Base-by-base conservation (phyloP, 2,113 vertebrate genomes). In the Potamarius usumacintae region DNA sequence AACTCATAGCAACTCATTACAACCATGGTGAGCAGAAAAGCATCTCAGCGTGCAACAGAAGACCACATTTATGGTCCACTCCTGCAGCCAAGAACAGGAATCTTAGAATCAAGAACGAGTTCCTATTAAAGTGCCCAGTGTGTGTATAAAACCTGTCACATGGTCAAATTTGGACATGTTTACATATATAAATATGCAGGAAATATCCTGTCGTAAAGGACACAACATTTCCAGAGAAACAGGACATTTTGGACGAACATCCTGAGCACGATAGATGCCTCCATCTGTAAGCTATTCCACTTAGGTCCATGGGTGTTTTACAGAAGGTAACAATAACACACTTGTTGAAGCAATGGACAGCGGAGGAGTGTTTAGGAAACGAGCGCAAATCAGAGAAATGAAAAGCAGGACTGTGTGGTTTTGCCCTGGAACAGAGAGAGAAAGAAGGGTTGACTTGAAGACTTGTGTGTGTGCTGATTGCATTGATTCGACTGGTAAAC, bases 251-350 rank as follows among this genome's bases (percentile, higher is more conserved):
- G 11, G 50, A 55, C 50, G 0, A 53, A n/a, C 10, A 5, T 53
- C 76, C 76, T 55, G 25, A n/a, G 50, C 50, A 55, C 11, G 2
- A 55, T 27, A 55, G 77, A 55, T n/a, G 14, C 14, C n/a, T 57
- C 55, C 27, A 81, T 81, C 55, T 81, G 79, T 81, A 58, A 81
- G 42, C 55, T 12, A 42, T 81, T 22, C 4, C 2, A 1, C 10
- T 20, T n/a, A 55, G 14, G 53, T 79, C n/a, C 77, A 57, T 1
- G 55, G 57, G 79, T 9, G 79, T 81, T 60, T 42, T 22, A 58
- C 79, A 81, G 55, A 60, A 58, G 79, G 79, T 81, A 81, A 42
- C 79, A 81, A 81, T 81, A 81, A 81, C 77, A 79, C 27, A 27
- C 77, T 57, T 79, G 30, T 79, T 15, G 53, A 79, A 57, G 53